Conservation (phyloP, 2,113 vertebrate species). For the Oncorhynchus gorbuscha region DNA sequence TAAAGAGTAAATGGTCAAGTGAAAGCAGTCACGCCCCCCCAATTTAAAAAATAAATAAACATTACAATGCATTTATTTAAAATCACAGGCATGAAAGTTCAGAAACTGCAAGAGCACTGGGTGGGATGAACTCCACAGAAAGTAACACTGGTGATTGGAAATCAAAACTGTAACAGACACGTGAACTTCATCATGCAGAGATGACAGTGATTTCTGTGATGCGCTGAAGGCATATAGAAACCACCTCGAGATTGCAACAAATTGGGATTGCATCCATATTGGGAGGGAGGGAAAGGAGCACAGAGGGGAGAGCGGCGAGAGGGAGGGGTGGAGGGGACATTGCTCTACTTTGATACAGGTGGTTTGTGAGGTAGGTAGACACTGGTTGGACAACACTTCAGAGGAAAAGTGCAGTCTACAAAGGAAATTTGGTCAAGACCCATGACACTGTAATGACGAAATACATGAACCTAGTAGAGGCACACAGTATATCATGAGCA, state of each 20-base stretch:
- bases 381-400: constrained; percentile 8
- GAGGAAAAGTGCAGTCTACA: constrained; percentile 1
- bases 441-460: background rate
- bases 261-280: constrained; percentile 40
- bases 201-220: constrained; percentile 43
- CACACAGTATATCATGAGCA: no score
- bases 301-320: background rate
- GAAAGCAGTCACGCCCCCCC: background rate
- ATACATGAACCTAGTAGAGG: background rate
- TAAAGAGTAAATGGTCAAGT: background rate
- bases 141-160: background rate
- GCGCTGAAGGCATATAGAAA: constrained; percentile 38
- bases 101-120: constrained; percentile 15
- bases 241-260: constrained; percentile 43
- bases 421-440: background rate
- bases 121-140: background rate
- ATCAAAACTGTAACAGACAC: constrained; percentile 20
- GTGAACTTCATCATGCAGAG: constrained; percentile 59
- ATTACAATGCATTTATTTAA: background rate
- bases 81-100: constrained; percentile 1
- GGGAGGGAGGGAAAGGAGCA: constrained; percentile 26
- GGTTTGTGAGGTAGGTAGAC: constrained; percentile 26
- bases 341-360: constrained; percentile 37
- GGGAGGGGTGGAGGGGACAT: constrained; percentile 25
- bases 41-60: no score